Evolutionary conservation across 2,888 invertebrate genomes (phyloP).

Genomic region (Embidobia sp.): DNA sequence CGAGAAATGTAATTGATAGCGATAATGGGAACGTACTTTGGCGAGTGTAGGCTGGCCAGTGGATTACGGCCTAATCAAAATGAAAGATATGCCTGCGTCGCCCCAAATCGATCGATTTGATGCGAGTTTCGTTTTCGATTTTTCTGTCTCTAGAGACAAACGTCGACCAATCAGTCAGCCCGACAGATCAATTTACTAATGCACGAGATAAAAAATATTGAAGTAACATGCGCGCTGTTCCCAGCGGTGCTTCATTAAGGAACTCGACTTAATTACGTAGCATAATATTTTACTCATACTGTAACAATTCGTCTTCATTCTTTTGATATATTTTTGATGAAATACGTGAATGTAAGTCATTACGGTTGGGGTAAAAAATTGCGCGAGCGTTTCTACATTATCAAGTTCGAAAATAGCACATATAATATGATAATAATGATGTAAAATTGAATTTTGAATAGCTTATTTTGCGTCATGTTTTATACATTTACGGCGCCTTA

Average conservation of each 20-base stretch:
- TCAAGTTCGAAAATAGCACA: constrained; percentile 2
- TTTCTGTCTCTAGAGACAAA: constrained; percentile 59
- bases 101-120: constrained; percentile 43
- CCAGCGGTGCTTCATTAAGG: constrained; percentile 61
- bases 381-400: constrained; percentile 6
- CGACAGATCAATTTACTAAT: constrained; percentile 70
- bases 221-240: constrained; percentile 54
- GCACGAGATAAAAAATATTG: constrained; percentile 64
- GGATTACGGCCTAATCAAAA: not conserved
- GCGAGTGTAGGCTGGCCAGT: too few species aligned
- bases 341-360: constrained; percentile 18
- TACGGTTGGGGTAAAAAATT: constrained; percentile 5
- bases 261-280: constrained; percentile 63
- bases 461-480: not conserved
- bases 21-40: too few species aligned
- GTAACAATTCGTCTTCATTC: constrained; percentile 13
- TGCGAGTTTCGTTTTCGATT: constrained; percentile 57
- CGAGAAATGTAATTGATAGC: too few species aligned
- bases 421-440: constrained; percentile 28
- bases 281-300: constrained; percentile 56
- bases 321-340: constrained; percentile 23
- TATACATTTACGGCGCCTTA: constrained; percentile 3
- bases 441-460: constrained; percentile 19
- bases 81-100: constrained; percentile 34
- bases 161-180: constrained; percentile 66